Percentiles rank a stretch among this genome's conserved stretches.
Conservation (phyloP, 2,113 vertebrate genomes). For the Indicator indicator region DNA sequence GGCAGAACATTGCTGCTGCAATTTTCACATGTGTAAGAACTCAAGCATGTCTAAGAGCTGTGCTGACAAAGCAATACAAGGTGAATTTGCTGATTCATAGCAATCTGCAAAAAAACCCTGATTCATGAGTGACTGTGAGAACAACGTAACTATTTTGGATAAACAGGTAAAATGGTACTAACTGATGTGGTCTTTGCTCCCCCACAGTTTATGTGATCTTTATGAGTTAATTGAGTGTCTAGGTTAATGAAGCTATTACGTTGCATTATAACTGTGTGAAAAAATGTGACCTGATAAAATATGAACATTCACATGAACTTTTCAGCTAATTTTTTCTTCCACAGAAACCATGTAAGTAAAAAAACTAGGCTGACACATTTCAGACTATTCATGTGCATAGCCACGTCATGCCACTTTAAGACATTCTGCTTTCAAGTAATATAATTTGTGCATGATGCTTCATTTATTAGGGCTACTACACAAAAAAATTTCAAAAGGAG, state of each 20-base stretch:
- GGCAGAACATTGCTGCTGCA: background rate
- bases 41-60: background rate
- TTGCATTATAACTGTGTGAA: background rate
- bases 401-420: background rate
- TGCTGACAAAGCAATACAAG: background rate
- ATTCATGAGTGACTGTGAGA: rapidly evolving
- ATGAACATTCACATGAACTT: background rate
- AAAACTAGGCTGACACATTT: background rate
- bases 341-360: background rate
- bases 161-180: background rate
- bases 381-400: background rate
- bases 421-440: background rate
- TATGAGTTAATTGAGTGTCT: background rate
- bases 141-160: background rate
- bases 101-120: background rate
- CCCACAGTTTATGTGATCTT: background rate
- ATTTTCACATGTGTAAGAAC: background rate
- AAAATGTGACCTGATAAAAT: background rate
- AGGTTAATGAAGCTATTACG: background rate
- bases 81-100: background rate
- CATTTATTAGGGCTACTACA: background rate
- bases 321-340: background rate
- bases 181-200: background rate
- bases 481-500: background rate
- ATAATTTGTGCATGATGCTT: background rate